Percentiles rank a stretch among this genome's conserved stretches.
These are phyloP conservation scores for Cheiracanthium punctorium DNA, from an alignment of 2,888 invertebrate species.

Conservation along the genomic window DNA sequence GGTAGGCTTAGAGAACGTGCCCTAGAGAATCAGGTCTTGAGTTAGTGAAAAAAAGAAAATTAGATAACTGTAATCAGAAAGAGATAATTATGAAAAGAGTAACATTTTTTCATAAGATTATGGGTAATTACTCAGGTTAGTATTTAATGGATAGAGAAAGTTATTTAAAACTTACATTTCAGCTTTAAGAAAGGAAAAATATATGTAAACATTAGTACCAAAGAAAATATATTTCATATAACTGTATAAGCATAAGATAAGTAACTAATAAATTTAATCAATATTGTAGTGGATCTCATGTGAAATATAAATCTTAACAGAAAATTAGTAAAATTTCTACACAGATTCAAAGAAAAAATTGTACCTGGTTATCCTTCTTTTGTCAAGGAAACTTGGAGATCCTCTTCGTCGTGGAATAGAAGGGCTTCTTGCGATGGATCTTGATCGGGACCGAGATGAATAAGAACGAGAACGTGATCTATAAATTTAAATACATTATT, in stretches of 20 bases:
- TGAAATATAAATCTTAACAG: no score
- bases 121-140: no score
- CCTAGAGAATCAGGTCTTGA: slow-evolving; percentile 17
- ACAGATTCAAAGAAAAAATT: neutral
- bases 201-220: no score
- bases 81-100: neutral
- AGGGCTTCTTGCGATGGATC: slow-evolving; percentile 74
- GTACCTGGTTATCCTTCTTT: slow-evolving; percentile 96
- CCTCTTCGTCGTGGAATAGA: slow-evolving; percentile 94
- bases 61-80: neutral
- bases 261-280: no score
- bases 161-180: no score
- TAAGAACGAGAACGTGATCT: slow-evolving; percentile 66
- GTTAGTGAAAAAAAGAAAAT: neutral
- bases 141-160: no score
- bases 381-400: slow-evolving; percentile 94
- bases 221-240: no score
- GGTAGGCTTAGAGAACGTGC: slow-evolving; percentile 61
- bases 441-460: slow-evolving; percentile 63
- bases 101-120: no score
- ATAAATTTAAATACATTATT: neutral
- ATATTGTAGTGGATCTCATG: no score
- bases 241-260: no score
- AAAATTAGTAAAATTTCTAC: no score
- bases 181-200: no score